phyloP scores from a whole-genome alignment of 2,113 vertebrate genomes.

The Salvelinus namaycush region DNA sequence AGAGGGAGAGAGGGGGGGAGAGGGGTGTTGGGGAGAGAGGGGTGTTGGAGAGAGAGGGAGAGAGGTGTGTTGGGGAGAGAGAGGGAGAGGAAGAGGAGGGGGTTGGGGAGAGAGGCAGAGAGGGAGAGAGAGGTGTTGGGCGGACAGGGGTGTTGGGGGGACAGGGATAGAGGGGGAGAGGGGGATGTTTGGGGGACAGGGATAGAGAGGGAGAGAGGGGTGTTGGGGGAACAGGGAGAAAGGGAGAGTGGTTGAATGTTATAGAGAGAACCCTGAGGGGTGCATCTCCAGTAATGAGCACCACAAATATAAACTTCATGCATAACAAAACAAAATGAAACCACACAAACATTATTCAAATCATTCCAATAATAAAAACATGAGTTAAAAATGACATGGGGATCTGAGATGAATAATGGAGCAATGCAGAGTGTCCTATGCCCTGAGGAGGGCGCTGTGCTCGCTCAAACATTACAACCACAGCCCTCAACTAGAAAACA shows the following conservation, averaged over 20 bases:
- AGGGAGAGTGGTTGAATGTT: not conserved
- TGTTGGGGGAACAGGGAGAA: not conserved
- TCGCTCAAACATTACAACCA: conserved; percentile 59
- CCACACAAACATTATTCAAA: not conserved
- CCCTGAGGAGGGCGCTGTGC: conserved; percentile 58
- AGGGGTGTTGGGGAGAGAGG: too few species aligned
- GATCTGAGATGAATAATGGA: conserved; percentile 38
- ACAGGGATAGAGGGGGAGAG: not conserved
- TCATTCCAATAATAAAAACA: conserved; percentile 1
- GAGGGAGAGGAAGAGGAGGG: too few species aligned
- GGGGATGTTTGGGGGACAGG: not conserved
- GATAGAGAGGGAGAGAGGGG: not conserved
- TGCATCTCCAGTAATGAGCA: not conserved
- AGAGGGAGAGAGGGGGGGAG: not conserved
- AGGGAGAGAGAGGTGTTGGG: too few species aligned
- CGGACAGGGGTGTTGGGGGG: not conserved
- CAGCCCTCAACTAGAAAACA: conserved; percentile 66
- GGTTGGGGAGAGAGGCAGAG: not conserved
- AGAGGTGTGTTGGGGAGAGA: too few species aligned
- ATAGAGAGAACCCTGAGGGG: not conserved
- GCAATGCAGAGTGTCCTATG: conserved; percentile 35
- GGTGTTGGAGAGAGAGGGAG: not conserved
- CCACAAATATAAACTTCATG: too few species aligned
- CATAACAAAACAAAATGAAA: not conserved
- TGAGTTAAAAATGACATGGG: conserved; percentile 19